phyloP scores from a whole-genome alignment of 2,797 vertebrate species.

The Agapornis canus region DNA sequence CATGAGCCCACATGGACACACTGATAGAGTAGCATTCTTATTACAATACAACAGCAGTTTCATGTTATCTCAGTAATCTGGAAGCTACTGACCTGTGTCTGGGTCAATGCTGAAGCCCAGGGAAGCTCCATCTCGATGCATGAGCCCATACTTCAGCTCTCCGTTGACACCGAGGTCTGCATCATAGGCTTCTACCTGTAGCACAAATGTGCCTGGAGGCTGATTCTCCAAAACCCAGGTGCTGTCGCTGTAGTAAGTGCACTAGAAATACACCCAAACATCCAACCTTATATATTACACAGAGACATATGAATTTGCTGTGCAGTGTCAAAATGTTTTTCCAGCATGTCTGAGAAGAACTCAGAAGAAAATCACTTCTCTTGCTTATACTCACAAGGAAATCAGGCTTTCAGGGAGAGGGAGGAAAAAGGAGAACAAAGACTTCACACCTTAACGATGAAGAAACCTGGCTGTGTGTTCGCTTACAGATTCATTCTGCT shows the following conservation, averaged over 20 bases:
- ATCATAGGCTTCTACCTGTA: conserved; percentile 84
- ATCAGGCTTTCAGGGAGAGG: not conserved
- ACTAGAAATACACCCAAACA: conserved; percentile 75
- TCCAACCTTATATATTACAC: not conserved
- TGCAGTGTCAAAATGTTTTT: not conserved
- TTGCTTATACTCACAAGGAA: not conserved
- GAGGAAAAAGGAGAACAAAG: not conserved
- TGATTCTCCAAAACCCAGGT: conserved; percentile 88
- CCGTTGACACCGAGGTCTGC: conserved; percentile 88
- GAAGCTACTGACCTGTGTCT: conserved; percentile 79
- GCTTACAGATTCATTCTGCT: not conserved
- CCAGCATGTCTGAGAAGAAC: not conserved
- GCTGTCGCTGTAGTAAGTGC: conserved; percentile 85
- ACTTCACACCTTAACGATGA: not conserved
- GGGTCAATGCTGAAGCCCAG: conserved; percentile 84
- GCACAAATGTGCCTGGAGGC: conserved; percentile 81
- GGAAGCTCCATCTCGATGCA: conserved; percentile 83
- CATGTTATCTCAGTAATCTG: not conserved
- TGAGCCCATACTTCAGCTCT: conserved; percentile 88
- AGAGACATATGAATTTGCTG: not conserved
- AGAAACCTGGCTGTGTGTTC: not conserved
- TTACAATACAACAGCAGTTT: not conserved
- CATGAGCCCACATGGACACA: not conserved
- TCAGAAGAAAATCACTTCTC: not conserved
- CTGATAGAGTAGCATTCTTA: not conserved